Evolutionary conservation across 2,888 invertebrate genomes (phyloP), one percentile per base, ranked within the genome.

Genomic region (Morpho achilles): DNA sequence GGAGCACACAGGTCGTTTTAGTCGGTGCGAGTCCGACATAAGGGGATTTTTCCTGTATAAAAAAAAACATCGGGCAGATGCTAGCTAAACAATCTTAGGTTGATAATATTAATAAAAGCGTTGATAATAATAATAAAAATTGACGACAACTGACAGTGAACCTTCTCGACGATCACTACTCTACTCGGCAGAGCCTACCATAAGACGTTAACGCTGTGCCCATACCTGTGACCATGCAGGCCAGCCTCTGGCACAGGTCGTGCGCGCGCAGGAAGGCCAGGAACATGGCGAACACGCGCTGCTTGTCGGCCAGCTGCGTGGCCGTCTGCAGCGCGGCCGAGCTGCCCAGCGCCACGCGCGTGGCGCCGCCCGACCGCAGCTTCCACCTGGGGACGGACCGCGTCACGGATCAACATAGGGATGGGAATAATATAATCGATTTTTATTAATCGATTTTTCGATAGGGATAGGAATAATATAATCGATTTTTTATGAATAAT

Each of bases 231-330:
- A 32, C 32, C 32, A 84, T 70, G 2, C 67, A 68, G 9, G 82
- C 80, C 65, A 95, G 92, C 67, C 94, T 91, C 53, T 84, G 88
- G 95, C 94, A 94, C 41, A 96, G 84, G 0, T 92, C 92, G 42
- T 93, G 88, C 49, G 93, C 93, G 69, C 94, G 93, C 53, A 97
- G 82, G 82, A 98, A 98, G 59, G 93, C 92, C 3, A 96, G 82
- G 75, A 94, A 96, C 61, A 96, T 92, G 62, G 94, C 92, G 67
- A 96, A 92, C 0, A 96, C 97, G 72, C 94, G 93, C 75, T 94
- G 95, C 84, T 98, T 98, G 79, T 98, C 97, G 66, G 95, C 94
- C 56, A 99, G 86, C 79, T 98, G 98, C 64, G 95, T 95, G 1
- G 94, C 85, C 60, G 97, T 94, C 81, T 97, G 96, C 88, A 98